Conservation (phyloP, 2,797 vertebrate species). For the Macrochelys suwanniensis region DNA sequence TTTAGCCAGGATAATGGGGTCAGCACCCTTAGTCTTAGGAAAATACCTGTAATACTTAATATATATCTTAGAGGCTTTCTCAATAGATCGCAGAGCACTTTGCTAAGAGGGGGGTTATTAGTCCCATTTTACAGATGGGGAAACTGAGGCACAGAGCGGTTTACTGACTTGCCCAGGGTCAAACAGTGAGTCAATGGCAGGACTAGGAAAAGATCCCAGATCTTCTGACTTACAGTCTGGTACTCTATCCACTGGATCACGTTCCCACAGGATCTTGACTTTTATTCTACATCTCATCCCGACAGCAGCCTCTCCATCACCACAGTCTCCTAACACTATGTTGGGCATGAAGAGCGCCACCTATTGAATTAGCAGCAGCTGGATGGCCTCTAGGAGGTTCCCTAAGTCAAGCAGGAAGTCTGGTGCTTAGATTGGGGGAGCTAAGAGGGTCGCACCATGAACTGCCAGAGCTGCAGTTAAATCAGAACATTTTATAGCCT, state of each 20-base stretch:
- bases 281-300: not conserved
- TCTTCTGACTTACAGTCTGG: not conserved
- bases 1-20: not conserved
- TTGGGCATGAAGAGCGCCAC: not conserved
- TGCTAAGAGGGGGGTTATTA: not conserved
- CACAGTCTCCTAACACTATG: not conserved
- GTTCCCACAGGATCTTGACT: not conserved
- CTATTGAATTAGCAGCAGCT: not conserved
- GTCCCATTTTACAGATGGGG: not conserved
- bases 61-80: not conserved
- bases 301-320: not conserved
- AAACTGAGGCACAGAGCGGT: not conserved
- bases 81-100: not conserved
- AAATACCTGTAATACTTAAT: not conserved
- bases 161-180: not conserved
- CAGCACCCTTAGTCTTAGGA: not conserved
- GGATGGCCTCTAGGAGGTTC: not conserved
- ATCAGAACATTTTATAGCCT: not conserved
- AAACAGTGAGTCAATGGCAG: not conserved
- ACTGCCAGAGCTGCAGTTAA: not conserved
- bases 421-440: fast-evolving
- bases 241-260: not conserved
- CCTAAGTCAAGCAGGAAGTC: not conserved
- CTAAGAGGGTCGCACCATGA: not conserved
- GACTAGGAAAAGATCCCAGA: not conserved